phyloP scores from a whole-genome alignment of 2,113 vertebrate species.

The Apteryx mantelli region DNA sequence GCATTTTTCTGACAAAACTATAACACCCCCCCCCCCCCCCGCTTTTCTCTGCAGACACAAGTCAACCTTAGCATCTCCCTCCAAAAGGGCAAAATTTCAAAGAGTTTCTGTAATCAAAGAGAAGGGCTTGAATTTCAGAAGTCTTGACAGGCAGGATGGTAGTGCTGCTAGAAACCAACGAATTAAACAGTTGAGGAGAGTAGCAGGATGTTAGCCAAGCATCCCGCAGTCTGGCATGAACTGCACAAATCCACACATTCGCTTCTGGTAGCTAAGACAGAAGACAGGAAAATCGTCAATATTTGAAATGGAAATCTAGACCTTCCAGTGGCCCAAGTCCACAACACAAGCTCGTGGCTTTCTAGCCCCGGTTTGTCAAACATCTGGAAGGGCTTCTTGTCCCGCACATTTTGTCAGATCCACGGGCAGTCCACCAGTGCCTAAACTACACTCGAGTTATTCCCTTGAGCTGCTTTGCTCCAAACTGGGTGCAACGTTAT shows the following conservation, averaged over 20 bases:
- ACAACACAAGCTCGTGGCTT: neutral
- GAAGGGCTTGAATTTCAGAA: neutral
- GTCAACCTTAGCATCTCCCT: neutral
- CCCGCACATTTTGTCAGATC: rapidly evolving
- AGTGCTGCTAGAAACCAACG: neutral
- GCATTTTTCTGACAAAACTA: neutral
- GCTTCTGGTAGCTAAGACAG: neutral
- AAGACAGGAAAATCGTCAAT: rapidly evolving
- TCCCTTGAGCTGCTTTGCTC: neutral
- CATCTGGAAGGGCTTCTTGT: neutral
- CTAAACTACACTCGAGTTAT: neutral
- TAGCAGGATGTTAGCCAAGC: neutral
- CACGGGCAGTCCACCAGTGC: neutral
- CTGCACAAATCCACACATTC: neutral
- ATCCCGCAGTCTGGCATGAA: neutral
- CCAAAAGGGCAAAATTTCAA: neutral
- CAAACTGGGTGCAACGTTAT: neutral
- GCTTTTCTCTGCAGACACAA: neutral
- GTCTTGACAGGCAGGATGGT: neutral
- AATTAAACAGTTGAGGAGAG: neutral
- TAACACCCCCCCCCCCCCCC: neutral
- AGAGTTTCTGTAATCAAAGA: neutral
- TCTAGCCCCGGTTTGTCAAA: neutral
- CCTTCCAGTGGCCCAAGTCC: neutral
- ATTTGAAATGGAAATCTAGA: neutral